Base-by-base conservation (phyloP, 2,888 invertebrate species). In the Tetragonisca angustula region DNA sequence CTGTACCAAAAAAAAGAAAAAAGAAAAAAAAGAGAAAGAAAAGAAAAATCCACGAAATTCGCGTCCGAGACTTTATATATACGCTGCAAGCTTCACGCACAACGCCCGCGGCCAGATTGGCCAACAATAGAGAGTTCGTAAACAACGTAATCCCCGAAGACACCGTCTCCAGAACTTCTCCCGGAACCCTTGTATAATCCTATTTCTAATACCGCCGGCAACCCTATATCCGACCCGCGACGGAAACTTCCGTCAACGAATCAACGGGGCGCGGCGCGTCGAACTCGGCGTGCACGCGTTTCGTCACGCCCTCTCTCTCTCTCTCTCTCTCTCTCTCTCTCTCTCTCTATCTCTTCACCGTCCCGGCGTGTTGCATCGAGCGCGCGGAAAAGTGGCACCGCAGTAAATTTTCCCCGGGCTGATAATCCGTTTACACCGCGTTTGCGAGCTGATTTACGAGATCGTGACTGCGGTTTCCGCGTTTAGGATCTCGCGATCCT, bases 391-490 rank as follows among this genome's bases (percentile, higher is more conserved):
- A 76, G 62, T 64, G 69, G 68, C 56, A 17, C 9, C n/a, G 79
- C 85, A 81, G 89, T 89, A 89, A 89, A 89, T 87, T 89, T 82
- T 80, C 61, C 27, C n/a, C 67, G 76, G 76, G 56, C 79, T 80
- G 89, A 87, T 88, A 88, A 88, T 89, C 89, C 89, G 89, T 88
- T 87, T 88, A 88, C 79, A 83, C 81, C 43, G 67, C 64, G 65
- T 50, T 27, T 61, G 69, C 32, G 76, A 72, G 50, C 85, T 83
- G 88, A 88, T 88, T 89, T 87, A 89, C 85, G 83, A 80, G 83
- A 89, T 85, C 83, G 81, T 74, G 68, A 17, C 80, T 54, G 85
- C 72, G 87, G 85, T 85, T 85, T 56, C 72, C 81, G 74, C 76
- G 68, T 67, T 75, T 81, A 81, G 32, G 32, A 32, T 83, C 87